phyloP scores from a whole-genome alignment of 1,140 invertebrate species.

The Lordiphosa stackelbergi region DNA sequence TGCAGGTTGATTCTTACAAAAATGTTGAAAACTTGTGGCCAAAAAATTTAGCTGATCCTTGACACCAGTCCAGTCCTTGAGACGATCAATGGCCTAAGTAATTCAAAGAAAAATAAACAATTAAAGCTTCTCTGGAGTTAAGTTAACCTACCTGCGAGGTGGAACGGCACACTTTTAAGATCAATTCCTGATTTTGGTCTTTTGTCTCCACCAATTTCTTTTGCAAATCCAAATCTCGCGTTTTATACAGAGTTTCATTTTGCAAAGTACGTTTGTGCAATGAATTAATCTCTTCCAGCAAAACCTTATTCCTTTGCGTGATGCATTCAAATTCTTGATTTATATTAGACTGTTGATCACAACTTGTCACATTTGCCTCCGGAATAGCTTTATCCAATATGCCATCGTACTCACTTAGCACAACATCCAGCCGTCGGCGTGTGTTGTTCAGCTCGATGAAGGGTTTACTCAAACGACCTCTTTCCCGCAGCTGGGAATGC shows the following conservation, averaged over 20 bases:
- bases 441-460: constrained; percentile 30
- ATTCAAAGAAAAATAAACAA: not conserved
- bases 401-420: constrained; percentile 33
- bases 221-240: not conserved
- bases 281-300: constrained; percentile 16
- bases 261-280: constrained; percentile 17
- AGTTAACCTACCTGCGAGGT: not conserved
- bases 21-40: constrained; percentile 21
- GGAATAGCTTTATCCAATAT: not conserved
- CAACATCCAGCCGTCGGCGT: constrained; percentile 19
- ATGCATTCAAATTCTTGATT: not conserved
- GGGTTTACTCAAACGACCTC: constrained; percentile 31
- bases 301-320: constrained; percentile 10
- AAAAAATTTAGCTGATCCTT: constrained; percentile 30
- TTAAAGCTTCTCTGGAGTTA: not conserved
- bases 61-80: constrained; percentile 26
- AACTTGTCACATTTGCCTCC: too few relatives aligned
- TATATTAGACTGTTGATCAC: too few relatives aligned
- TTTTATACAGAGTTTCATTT: constrained; percentile 4
- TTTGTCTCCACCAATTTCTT: not conserved
- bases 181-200: not conserved
- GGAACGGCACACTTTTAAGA: not conserved
- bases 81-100: constrained; percentile 18
- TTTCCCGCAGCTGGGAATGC: constrained; percentile 32
- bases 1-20: constrained; percentile 18